Conservation (phyloP, 2,113 vertebrate genomes). For the Apaloderma vittatum region DNA sequence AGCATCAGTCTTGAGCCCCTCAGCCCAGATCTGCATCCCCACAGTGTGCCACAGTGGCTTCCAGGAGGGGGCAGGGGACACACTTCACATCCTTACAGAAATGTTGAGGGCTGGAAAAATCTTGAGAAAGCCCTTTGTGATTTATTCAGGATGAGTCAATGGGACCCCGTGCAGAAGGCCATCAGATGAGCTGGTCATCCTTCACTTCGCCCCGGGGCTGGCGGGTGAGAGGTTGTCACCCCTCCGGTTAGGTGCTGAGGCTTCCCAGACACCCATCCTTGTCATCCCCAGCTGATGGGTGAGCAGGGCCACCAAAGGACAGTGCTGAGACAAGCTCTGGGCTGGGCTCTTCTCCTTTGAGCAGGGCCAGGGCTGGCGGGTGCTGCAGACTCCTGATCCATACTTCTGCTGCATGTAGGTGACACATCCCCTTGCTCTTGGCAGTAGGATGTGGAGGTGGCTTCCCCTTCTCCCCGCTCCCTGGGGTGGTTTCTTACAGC, state of each 20-base stretch:
- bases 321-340: neutral
- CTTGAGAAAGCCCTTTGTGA: neutral
- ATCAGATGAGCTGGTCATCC: accelerated
- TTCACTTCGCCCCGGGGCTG: too few relatives aligned
- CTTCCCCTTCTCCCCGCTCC: neutral
- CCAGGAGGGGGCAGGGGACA: neutral
- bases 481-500: too few relatives aligned
- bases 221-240: neutral
- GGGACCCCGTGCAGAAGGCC: neutral
- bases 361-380: accelerated
- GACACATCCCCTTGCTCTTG: too few relatives aligned
- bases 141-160: neutral
- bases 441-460: too few relatives aligned
- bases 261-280: too few relatives aligned
- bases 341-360: neutral
- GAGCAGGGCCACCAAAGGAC: neutral
- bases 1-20: neutral
- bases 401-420: accelerated
- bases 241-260: too few relatives aligned
- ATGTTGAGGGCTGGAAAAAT: neutral
- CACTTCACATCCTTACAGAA: neutral
- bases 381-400: too few relatives aligned
- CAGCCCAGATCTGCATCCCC: too few relatives aligned
- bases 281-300: accelerated
- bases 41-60: neutral